Base-by-base conservation (phyloP, 2,888 invertebrate species). In the Smittia aterrima region DNA sequence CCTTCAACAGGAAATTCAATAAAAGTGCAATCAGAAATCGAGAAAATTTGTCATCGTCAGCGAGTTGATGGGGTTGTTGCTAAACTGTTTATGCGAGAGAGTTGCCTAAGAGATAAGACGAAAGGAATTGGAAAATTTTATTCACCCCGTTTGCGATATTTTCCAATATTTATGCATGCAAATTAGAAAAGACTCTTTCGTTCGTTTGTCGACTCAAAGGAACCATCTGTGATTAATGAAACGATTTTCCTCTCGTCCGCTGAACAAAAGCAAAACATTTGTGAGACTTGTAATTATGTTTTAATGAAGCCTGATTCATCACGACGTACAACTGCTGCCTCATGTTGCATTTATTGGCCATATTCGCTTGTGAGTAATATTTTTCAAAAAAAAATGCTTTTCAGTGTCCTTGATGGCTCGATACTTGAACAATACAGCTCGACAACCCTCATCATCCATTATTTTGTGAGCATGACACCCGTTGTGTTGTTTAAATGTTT, bases 261-360 rank as follows among this genome's bases (percentile, higher is more conserved):
- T 7, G 40, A 67, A 20, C n/a, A 24, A 32, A n/a, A 53, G 53
- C 3, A 32, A 54, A 72, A 72, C 72, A 72, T 72, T 72, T 72
- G 72, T 72, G 72, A 32, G 54, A 62, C 72, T 58, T 72, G 72
- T 72, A 72, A 72, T 72, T 72, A 72, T 62, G 72, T 58, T 72
- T 72, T 72, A 72, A 72, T 72, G 72, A 72, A 72, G 72, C 32
- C 27, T 22, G 41, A 67, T 67, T 67, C 41, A 67, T 67, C 41
- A 22, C 27, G n/a, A 41, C 24, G 32, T 40, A 41, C 67, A 67
- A 67, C 32, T 67, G 67, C 47, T 41, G 47, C 20, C 54, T 53
- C 25, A 16, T 68, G 68, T 40, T 47, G 68, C 68, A 68, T 25
- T 47, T 54, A 72, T 72, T 72, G 62, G 72, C 72, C 22, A 20